Evolutionary conservation across 2,797 vertebrate genomes (phyloP), one percentile per base, ranked within the genome.

Genomic region (Chiroxiphia lanceolata): DNA sequence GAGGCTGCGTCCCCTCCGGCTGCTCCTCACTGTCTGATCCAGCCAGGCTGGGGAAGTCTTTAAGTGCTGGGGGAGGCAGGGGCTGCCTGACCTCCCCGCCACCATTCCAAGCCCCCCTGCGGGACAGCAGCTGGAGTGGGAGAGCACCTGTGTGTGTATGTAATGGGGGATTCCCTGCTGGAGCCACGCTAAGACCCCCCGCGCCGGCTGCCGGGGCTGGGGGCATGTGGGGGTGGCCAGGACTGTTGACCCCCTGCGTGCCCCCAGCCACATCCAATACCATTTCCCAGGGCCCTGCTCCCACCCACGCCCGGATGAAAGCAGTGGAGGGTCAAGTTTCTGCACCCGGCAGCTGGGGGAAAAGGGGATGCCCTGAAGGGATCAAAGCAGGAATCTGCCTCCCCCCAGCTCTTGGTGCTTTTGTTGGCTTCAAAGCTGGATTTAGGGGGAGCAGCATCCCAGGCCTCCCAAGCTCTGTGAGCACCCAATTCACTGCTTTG

Each of bases 91-190:
- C 11, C 13, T 44, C 21, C 60, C 50, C 72, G 11, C 33, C 1
- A 0, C 60, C 54, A 80, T 27, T 53, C 74, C 33, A 7, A 87
- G 29, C 26, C 11, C 18, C 59, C 0, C 21, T 54, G 57, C 3
- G 12, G 63, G 61, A 48, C 11, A 38, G 85, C 89, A 87, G 94
- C 84, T 76, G 93, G 84, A 64, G 67, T 1, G 2, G 42, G 47
- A 64, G 7, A 85, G 89, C 96, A 96, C 93, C 96, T 96, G 97
- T 5, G 96, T 50, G 71, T 89, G 94, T 93, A 65, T 95, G 95
- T 97, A 95, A 96, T 1, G 6, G 60, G 44, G 80, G 80, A 91
- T 91, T 93, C 91, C 87, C 64, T 2, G 12, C 72, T 60, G 87
- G 91, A 96, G 94, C 94, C 86, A 48, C 0, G 4, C 76, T 84